phyloP scores from a whole-genome alignment of 2,888 invertebrate species.

The Monopis laevigella region DNA sequence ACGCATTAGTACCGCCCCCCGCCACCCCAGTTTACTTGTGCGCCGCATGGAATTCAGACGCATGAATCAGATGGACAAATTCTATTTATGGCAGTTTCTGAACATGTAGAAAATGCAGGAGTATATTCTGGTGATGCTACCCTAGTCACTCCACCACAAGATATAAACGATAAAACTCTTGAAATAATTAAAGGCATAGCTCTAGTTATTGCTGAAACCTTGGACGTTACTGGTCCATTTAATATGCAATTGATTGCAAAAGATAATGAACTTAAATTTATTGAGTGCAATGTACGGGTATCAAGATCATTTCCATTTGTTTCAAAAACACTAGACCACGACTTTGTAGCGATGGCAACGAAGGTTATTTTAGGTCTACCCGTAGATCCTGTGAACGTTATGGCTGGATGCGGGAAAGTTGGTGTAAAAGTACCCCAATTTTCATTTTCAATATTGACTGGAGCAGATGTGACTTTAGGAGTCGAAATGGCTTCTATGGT shows the following conservation, averaged over 20 bases:
- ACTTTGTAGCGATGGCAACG: slow-evolving; percentile 98
- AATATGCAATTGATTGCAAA: slow-evolving; percentile 99
- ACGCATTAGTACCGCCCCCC: too few species aligned
- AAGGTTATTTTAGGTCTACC: slow-evolving; percentile 88
- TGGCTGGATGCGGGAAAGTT: slow-evolving; percentile 87
- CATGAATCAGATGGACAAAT: too few species aligned
- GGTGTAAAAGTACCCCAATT: slow-evolving; percentile 99
- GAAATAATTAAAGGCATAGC: slow-evolving; percentile 91
- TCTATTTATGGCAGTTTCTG: slow-evolving; percentile 98
- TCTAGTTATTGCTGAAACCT: slow-evolving; percentile 84
- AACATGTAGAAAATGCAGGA: slow-evolving; percentile 98
- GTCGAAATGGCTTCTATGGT: slow-evolving; percentile 99
- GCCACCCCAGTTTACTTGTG: too few species aligned
- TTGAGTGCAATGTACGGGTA: slow-evolving; percentile 98
- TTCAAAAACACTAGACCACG: slow-evolving; percentile 96
- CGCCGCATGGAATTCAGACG: too few species aligned
- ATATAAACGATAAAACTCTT: slow-evolving; percentile 91
- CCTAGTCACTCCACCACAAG: slow-evolving; percentile 97
- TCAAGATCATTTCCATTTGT: slow-evolving; percentile 99
- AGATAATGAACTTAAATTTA: slow-evolving; percentile 93
- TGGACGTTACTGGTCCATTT: slow-evolving; percentile 97
- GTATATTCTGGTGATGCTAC: slow-evolving; percentile 99
- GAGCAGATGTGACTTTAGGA: slow-evolving; percentile 97
- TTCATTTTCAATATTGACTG: slow-evolving; percentile 95
- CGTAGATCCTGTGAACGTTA: slow-evolving; percentile 84